Conservation (phyloP, 2,888 invertebrate species). For the Troides oblongomaculatus region DNA sequence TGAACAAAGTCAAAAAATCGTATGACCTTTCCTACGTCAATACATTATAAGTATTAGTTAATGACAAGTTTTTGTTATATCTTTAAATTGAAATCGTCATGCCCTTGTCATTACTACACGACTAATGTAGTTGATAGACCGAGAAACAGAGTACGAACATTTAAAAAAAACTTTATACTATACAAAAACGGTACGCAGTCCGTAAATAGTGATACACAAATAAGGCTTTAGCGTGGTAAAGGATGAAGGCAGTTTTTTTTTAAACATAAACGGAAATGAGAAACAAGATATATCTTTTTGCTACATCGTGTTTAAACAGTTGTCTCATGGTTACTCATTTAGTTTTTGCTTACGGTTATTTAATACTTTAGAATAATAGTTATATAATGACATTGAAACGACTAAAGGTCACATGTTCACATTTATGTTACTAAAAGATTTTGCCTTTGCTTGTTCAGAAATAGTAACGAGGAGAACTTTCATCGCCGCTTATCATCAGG, state of each 20-base stretch:
- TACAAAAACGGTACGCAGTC: background rate
- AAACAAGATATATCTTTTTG: background rate
- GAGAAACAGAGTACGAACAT: background rate
- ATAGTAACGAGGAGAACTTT: background rate
- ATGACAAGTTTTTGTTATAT: background rate
- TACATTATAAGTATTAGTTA: background rate
- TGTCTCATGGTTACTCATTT: background rate
- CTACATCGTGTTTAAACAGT: background rate
- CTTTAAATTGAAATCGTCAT: background rate
- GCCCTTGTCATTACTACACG: background rate
- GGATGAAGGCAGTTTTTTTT: background rate
- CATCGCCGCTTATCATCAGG: background rate
- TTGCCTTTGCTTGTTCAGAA: background rate
- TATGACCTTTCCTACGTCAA: background rate
- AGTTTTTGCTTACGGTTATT: background rate
- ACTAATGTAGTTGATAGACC: background rate
- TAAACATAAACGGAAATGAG: background rate
- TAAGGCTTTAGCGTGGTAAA: background rate
- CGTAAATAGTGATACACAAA: background rate
- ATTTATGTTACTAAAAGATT: background rate
- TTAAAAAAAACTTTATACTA: constrained; percentile 5
- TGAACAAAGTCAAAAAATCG: background rate
- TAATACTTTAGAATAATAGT: background rate
- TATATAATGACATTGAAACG: background rate
- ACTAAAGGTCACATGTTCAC: background rate